Evolutionary conservation across 2,888 invertebrate genomes (phyloP), one percentile per base, ranked within the genome.

Genomic region (Microchrysa polita): DNA sequence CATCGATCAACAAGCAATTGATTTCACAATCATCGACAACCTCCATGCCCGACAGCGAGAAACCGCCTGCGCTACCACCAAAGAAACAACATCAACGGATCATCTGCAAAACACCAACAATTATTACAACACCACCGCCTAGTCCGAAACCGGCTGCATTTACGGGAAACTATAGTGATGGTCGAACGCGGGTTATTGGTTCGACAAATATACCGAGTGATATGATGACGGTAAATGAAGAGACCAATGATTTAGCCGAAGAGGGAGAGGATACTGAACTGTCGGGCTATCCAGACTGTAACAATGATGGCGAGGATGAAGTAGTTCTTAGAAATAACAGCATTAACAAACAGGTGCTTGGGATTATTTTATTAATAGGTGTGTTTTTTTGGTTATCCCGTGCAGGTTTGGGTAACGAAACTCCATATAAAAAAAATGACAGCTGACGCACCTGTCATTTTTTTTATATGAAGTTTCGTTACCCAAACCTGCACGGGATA

Each of bases 21-120:
- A 42, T 73, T 23, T 72, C 73, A 14, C 77, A 77, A 57, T 76
- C 77, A 22, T 76, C 77, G 27, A 42, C 75, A 40, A 75, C 74
- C 57, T 77, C 78, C 69, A 77, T 77, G 67, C 77, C 78, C 27
- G 78, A 72, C 16, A 76, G 73, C 61, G 83, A 86, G 81, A 83
- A 85, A 77, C 89, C 90, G 57, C 89, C 89, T 27, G 89, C 90
- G 67, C 82, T 90, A 80, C 90, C 90, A 74, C 90, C 89, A 76
- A 89, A 89, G 82, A 85, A 86, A 79, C 85, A 85, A 79, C 84
- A 85, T 81, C 88, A 82, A 81, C 88, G 82, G 82, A 87, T 83
- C 80, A 87, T 81, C 82, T 80, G 80, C 74, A 88, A 84, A 78
- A 81, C 81, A 44, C 82, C 82, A 72, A 81, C 81, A 71, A 82